phyloP scores from a whole-genome alignment of 1,140 invertebrate species.

The Helicoverpa zea region DNA sequence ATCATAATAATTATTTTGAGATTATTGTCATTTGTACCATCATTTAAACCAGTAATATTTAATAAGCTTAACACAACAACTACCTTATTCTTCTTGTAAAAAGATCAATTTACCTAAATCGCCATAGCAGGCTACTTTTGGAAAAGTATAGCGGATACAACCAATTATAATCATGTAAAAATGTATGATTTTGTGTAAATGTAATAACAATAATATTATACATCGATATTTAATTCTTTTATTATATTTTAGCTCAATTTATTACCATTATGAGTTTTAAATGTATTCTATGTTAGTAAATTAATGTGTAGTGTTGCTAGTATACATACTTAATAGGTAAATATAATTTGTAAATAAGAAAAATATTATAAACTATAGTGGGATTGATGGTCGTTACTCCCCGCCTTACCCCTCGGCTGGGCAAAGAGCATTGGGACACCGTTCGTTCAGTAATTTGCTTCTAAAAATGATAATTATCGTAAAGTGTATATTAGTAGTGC shows the following conservation, averaged over 20 bases:
- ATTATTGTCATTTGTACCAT: conserved; percentile 3
- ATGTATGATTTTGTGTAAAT: not conserved
- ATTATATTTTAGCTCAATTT: not conserved
- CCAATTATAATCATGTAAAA: not conserved
- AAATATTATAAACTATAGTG: not conserved
- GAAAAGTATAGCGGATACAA: not conserved
- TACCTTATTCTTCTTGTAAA: not conserved
- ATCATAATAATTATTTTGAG: conserved; percentile 36
- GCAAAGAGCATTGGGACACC: too few species aligned
- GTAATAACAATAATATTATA: not conserved
- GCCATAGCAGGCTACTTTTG: not conserved
- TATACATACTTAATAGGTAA: conserved; percentile 1
- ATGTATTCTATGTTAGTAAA: not conserved
- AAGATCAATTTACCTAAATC: too few species aligned
- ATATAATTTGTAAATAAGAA: conserved; percentile 3
- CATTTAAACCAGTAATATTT: not conserved
- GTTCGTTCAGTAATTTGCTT: too few species aligned
- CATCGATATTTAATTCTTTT: not conserved
- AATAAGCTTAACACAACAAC: not conserved
- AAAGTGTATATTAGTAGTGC: too few species aligned
- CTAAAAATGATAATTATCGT: too few species aligned
- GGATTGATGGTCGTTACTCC: not conserved
- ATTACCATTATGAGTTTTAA: not conserved
- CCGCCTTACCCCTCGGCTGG: too few species aligned
- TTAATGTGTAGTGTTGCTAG: conserved; percentile 19